Conservation (phyloP, 2,113 vertebrate species). For the Murina feae region DNA sequence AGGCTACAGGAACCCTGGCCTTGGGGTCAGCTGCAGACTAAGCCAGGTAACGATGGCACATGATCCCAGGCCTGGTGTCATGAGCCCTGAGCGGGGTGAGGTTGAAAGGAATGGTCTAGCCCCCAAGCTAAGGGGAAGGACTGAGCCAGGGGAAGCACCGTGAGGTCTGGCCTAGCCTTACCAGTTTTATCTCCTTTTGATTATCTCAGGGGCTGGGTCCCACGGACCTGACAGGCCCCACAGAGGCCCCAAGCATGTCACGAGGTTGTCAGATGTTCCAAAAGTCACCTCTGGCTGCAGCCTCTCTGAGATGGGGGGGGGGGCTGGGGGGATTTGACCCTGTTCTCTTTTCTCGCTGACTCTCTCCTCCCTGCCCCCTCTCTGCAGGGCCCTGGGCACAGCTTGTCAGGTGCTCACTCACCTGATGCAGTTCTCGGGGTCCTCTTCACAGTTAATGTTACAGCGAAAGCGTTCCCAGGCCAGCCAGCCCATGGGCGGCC, state of each 20-base stretch:
- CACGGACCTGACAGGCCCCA: background rate
- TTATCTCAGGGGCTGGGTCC: background rate
- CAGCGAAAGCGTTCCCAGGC: constrained; percentile 95
- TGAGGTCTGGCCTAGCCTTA: background rate
- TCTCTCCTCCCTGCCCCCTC: background rate
- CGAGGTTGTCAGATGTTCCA: background rate
- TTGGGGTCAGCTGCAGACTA: background rate
- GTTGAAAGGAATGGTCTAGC: background rate
- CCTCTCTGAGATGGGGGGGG: background rate
- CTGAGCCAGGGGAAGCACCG: background rate
- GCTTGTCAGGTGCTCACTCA: constrained; percentile 23
- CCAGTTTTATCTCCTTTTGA: background rate
- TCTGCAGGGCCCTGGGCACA: background rate
- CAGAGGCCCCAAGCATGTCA: background rate
- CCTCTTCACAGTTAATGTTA: constrained; percentile 85
- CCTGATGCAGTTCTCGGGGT: constrained; percentile 94
- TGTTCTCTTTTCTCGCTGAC: background rate
- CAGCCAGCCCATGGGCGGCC: constrained; percentile 96
- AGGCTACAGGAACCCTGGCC: background rate
- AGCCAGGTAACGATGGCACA: background rate
- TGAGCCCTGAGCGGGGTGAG: background rate
- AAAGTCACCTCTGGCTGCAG: background rate
- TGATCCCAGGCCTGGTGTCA: background rate
- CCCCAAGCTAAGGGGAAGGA: background rate
- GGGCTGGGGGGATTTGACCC: background rate